These are phyloP conservation scores for Globodera rostochiensis DNA, from an alignment of 1,140 invertebrate genomes.

Conservation along the genomic window DNA sequence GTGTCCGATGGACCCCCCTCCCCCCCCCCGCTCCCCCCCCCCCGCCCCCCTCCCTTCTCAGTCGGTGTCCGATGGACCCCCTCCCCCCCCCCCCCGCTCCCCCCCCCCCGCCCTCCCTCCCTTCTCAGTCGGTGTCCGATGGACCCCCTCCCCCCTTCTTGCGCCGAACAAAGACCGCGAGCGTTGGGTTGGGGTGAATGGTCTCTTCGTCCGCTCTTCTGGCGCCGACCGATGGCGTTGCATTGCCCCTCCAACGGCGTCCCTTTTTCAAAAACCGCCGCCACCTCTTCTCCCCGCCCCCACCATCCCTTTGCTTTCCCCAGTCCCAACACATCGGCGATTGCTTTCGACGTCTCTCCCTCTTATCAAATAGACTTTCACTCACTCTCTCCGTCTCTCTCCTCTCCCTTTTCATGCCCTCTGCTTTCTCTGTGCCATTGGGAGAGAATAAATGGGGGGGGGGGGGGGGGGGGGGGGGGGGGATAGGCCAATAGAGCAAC, in stretches of 20 bases:
- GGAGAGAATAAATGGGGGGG: not conserved
- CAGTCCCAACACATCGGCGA: not conserved
- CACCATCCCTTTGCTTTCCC: not conserved
- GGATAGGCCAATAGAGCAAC: not conserved
- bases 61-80: not conserved
- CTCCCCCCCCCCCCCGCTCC: too few relatives aligned
- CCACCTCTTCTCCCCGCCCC: not conserved
- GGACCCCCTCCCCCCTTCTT: not conserved
- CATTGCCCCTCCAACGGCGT: conserved; percentile 2
- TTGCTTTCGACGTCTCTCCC: not conserved
- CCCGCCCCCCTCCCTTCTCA: not conserved
- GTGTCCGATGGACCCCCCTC: too few relatives aligned
- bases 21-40: too few relatives aligned
- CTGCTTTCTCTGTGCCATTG: conserved; percentile 2
- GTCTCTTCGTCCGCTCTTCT: not conserved
- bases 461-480: too few relatives aligned
- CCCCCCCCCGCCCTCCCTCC: too few relatives aligned
- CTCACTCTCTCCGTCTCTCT: not conserved
- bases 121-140: not conserved
- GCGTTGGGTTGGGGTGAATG: not conserved
- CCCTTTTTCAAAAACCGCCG: conserved; percentile 21
- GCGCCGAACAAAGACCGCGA: conserved; percentile 12
- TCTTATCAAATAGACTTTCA: not conserved
- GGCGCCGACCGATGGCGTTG: not conserved
- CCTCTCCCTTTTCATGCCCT: not conserved